Percentiles rank a stretch among this genome's conserved stretches.
These are phyloP conservation scores for Plectropomus leopardus DNA, from an alignment of 2,113 vertebrate species.

Conservation along the genomic window DNA sequence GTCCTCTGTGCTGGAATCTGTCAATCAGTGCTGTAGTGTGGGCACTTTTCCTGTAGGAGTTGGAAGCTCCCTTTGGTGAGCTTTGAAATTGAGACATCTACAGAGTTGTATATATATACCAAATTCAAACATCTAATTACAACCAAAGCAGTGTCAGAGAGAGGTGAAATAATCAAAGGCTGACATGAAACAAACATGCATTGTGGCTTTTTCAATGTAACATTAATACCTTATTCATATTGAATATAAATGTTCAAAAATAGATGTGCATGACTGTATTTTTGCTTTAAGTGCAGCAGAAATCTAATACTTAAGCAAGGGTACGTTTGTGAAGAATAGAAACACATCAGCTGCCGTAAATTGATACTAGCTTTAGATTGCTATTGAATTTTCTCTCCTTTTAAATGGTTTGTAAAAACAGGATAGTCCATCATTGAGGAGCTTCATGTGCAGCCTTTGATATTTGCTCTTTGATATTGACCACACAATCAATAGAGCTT, in stretches of 20 bases:
- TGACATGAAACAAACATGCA: not conserved
- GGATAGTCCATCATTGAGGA: constrained; percentile 60
- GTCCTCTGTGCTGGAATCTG: not conserved
- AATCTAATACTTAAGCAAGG: constrained; percentile 55
- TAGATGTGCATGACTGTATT: constrained; percentile 26
- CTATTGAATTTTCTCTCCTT: constrained; percentile 66
- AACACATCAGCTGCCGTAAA: constrained; percentile 64
- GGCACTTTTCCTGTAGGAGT: not conserved
- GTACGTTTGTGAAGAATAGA: constrained; percentile 50
- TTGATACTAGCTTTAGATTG: constrained; percentile 59
- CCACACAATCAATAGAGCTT: constrained; percentile 79
- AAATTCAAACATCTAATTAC: not conserved
- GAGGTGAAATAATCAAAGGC: not conserved
- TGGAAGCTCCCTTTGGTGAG: not conserved
- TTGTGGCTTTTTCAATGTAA: not conserved
- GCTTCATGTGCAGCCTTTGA: constrained; percentile 64
- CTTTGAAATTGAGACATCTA: not conserved
- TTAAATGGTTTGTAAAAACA: constrained; percentile 70
- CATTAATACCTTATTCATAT: not conserved
- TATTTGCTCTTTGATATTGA: constrained; percentile 80
- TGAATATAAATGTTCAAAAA: constrained; percentile 16
- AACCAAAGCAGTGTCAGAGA: not conserved
- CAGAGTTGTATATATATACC: not conserved
- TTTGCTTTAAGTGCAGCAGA: constrained; percentile 35
- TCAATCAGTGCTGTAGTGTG: constrained; percentile 22